phyloP scores from a whole-genome alignment of 2,113 vertebrate genomes.

The Daboia siamensis region DNA sequence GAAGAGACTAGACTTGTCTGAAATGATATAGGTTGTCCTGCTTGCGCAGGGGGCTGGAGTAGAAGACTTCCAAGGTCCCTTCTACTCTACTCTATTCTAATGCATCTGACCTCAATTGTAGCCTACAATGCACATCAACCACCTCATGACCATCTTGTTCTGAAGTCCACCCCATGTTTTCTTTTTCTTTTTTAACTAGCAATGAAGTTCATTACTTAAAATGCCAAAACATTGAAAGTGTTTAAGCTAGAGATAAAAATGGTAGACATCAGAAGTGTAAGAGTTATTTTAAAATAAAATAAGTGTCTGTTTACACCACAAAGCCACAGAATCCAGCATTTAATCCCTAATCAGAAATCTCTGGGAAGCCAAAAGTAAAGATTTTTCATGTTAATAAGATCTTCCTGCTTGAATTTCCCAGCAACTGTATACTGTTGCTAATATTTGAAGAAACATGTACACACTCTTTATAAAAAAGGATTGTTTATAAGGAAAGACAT shows the following conservation, averaged over 20 bases:
- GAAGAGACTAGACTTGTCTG: too few species aligned
- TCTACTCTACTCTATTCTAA: background rate
- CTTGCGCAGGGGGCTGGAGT: too few species aligned
- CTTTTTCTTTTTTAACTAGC: background rate
- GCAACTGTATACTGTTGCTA: background rate
- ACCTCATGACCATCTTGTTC: background rate
- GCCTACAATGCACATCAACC: background rate
- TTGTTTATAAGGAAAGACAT: background rate
- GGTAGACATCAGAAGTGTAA: constrained; percentile 38
- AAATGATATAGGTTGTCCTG: too few species aligned
- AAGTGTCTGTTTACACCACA: background rate
- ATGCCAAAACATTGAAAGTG: constrained; percentile 26
- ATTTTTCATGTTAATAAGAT: background rate
- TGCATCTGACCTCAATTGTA: background rate
- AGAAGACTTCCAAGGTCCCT: too few species aligned
- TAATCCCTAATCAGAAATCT: background rate
- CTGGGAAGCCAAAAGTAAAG: background rate
- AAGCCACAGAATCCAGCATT: background rate
- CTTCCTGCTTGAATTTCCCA: background rate
- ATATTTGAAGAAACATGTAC: background rate
- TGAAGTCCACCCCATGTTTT: background rate
- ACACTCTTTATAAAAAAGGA: background rate
- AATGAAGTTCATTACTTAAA: constrained; percentile 14
- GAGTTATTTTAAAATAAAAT: background rate
- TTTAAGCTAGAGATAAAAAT: constrained; percentile 29